Conservation (phyloP, 2,113 vertebrate species). For the Ursus arctos region DNA sequence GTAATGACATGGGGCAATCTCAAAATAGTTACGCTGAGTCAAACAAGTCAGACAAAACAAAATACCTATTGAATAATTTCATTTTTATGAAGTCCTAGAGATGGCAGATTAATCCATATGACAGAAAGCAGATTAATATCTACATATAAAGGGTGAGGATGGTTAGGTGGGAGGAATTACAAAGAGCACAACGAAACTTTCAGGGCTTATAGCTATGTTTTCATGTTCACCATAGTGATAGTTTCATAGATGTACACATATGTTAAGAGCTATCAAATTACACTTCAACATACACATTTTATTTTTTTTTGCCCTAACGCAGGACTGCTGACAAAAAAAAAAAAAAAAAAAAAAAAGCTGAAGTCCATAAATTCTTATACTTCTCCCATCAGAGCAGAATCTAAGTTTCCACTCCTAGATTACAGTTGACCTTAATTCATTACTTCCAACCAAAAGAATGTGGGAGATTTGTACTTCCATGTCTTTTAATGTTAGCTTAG, state of each 20-base stretch:
- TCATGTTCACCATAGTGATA: background rate
- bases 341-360: background rate
- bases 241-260: background rate
- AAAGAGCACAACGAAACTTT: background rate
- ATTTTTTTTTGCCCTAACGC: background rate
- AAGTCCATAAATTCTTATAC: background rate
- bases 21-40: background rate
- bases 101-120: background rate
- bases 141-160: background rate
- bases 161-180: background rate
- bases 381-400: background rate
- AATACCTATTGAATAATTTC: background rate
- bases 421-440: background rate
- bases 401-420: background rate
- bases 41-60: background rate
- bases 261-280: background rate
- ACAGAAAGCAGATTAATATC: background rate
- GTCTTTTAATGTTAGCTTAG: background rate
- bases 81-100: background rate
- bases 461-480: background rate
- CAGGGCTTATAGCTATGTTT: background rate
- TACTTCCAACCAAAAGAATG: background rate
- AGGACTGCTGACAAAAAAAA: background rate
- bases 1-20: background rate
- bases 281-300: background rate